Base-by-base conservation (phyloP, 2,888 invertebrate genomes). In the Psococerastis gibbosa region DNA sequence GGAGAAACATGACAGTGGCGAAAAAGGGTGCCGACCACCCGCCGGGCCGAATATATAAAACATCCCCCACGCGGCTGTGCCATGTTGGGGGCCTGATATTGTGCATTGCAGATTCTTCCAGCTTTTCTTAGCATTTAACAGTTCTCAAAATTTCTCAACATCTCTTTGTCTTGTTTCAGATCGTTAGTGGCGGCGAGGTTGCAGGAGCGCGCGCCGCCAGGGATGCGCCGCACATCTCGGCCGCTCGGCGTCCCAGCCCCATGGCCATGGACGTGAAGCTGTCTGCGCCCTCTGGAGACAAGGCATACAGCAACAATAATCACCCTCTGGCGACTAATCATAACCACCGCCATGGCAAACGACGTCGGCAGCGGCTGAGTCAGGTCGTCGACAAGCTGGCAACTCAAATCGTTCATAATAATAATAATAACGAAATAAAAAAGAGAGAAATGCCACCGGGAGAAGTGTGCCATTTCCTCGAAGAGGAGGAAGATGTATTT, bases 331-430 rank as follows among this genome's bases (percentile, higher is more conserved):
- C 69, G 47, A 66, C 70, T 49, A 74, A 74, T 52, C 69, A 73
- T 48, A 74, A 74, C 53, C 68, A 70, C 62, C 66, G 71, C 52
- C 57, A 66, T 60, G 78, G 78, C 57, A 73, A 76, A 51, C 68
- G 77, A 50, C 87, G 85, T 59, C 71, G 82, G 49, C 78, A 82
- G 57, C 70, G 85, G 32, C 68, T 87, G 15, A 82, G 80, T 44
- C 79, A 78, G 48, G 78, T 88, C 17, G 65, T 88, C 47, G 83
- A 85, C 57, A 82, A 79, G 54, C 68, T 85, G 3, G 67, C 70
- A 16, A 68, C 67, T 6, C 57, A 57, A 35, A 54, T 54, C 20
- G 55, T 63, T 38, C 60, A 60, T 27, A 53, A 58, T 41, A 60
- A 63, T 45, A 60, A 63, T 48, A 59, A 60, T 44, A 60, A 62